Evolutionary conservation across 2,797 vertebrate species (phyloP).

Genomic region (Fistularia tabacaria): DNA sequence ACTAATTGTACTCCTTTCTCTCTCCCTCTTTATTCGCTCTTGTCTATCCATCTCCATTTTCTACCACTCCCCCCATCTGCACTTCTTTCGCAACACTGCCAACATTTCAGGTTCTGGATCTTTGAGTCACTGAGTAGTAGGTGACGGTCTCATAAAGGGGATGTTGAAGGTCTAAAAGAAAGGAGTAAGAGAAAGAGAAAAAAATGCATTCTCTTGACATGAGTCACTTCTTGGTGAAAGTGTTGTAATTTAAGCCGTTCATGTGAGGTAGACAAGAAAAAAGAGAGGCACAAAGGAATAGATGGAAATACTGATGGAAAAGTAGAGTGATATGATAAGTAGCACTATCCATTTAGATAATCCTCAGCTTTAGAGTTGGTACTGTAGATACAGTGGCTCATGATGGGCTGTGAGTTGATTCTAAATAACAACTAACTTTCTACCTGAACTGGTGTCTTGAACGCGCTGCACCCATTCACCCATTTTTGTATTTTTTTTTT

Average conservation of each 20-base stretch:
- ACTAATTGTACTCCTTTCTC: conserved; percentile 72
- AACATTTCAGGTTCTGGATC: conserved; percentile 13
- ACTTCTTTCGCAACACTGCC: not conserved
- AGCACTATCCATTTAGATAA: not conserved
- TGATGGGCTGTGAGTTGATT: too few species aligned
- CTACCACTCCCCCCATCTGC: conserved; percentile 2
- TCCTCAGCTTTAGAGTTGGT: conserved; percentile 23
- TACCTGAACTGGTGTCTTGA: too few species aligned
- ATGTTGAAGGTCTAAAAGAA: conserved; percentile 15
- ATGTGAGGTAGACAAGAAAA: conserved; percentile 28
- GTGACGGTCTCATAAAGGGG: conserved; percentile 41
- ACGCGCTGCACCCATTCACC: too few species aligned
- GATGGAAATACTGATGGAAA: conserved; percentile 24
- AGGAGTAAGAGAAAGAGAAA: conserved; percentile 29
- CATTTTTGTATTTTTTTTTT: too few species aligned
- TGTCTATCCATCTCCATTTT: conserved; percentile 36
- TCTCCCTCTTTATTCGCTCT: conserved; percentile 9
- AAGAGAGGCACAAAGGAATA: conserved; percentile 4
- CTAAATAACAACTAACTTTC: too few species aligned
- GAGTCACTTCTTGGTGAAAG: conserved; percentile 72
- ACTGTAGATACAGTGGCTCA: conserved; percentile 2
- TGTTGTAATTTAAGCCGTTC: conserved; percentile 73
- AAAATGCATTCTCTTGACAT: conserved; percentile 64
- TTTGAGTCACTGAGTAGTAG: not conserved
- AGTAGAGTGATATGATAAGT: conserved; percentile 1